Evolutionary conservation across 2,797 vertebrate species (phyloP), one percentile per base, ranked within the genome.

Genomic region (Crenuchus spilurus): DNA sequence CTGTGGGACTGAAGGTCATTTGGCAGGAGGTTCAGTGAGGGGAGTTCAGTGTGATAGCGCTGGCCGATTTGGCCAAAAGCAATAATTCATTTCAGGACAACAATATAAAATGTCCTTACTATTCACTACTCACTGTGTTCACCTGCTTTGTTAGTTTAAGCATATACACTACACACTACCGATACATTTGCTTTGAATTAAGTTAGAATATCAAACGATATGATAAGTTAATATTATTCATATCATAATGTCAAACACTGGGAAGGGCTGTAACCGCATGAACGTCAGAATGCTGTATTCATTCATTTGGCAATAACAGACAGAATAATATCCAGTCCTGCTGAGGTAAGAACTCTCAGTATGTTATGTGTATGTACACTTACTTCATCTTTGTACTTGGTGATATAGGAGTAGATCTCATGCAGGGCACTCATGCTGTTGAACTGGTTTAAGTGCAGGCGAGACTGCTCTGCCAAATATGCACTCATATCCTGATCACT

Each of bases 401-500:
- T 93, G 79, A 98, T 98, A 87, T 99, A 99, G 66, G 95, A 96
- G 89, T 98, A 99, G 90, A 99, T 99, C 91, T 99, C 96, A 0
- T 99, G 95, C 76, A 99, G 91, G 6, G 97, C 97, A 0, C 97
- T 99, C 95, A 98, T 98, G 87, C 97, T 99, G 90, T 99, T 98
- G 92, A 99, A 99, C 90, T 98, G 97, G 89, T 93, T 96, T 79
- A 95, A 87, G 72, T 94, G 93, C 68, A 99, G 93, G 71, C 97
- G 93, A 0, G 97, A 98, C 90, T 99, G 97, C 86, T 99, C 97
- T 0, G 97, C 97, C 84, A 99, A 91, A 90, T 99, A 99, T 0
- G 97, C 97, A 1, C 96, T 98, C 97, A 98, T 99, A 88, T 99
- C 96, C 91, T 98, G 97, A 91, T 98, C 96, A 1, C 96, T 98